Evolutionary conservation across 2,113 vertebrate species (phyloP).

Genomic region (Noturus placidus): DNA sequence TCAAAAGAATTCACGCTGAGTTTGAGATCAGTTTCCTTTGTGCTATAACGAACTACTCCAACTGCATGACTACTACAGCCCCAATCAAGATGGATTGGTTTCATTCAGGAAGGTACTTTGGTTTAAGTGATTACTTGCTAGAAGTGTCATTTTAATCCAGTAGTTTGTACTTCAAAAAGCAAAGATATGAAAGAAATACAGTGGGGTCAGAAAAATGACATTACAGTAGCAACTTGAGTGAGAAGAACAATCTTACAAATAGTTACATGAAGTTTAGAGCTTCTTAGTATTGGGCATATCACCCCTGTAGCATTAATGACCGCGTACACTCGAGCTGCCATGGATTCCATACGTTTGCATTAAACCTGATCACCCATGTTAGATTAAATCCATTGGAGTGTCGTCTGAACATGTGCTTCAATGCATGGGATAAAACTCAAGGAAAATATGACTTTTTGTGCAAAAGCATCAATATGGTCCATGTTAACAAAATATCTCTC

Average conservation of each 20-base stretch:
- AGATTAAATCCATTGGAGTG: neutral
- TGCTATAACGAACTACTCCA: neutral
- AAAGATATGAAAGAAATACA: neutral
- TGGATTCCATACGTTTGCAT: neutral
- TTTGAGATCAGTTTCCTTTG: constrained; percentile 17
- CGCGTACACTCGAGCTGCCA: neutral
- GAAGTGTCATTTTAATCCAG: neutral
- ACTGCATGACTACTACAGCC: constrained; percentile 3
- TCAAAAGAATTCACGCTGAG: constrained; percentile 20
- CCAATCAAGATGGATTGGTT: neutral
- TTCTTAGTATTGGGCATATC: neutral
- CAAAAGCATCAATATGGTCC: neutral
- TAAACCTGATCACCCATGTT: neutral
- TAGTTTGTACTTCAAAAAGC: neutral
- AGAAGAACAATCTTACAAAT: neutral
- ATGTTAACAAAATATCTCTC: neutral
- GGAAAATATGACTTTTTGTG: neutral
- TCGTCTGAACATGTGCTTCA: neutral
- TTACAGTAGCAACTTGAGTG: neutral
- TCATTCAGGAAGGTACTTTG: neutral
- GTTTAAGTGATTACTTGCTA: neutral
- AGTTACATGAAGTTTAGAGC: neutral
- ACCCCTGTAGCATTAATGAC: neutral
- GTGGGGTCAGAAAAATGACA: neutral
- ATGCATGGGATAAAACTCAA: neutral